A percentile compares a stretch with the other conserved stretches of the same genome.
Conservation (phyloP, 92 coral and sea anemone genomes). For the Isaurus tuberculatus region DNA sequence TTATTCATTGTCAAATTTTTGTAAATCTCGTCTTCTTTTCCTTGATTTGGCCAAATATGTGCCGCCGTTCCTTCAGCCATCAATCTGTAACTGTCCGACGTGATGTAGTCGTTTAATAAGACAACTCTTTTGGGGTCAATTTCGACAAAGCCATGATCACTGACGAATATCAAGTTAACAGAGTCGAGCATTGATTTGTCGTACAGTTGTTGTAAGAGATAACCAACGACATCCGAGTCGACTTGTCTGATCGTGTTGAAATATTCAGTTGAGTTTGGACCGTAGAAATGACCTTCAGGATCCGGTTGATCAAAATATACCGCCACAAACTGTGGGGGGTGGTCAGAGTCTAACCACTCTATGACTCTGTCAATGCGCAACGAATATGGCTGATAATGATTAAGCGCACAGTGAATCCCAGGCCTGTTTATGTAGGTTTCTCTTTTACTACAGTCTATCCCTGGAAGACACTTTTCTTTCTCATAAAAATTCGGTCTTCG, state of each 20-base stretch:
- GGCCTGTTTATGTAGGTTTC: conserved; percentile 2
- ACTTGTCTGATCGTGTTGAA: conserved; percentile 1
- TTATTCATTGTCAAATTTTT: conserved; percentile 49
- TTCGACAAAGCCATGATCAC: conserved; percentile 61
- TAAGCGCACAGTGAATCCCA: conserved; percentile 25
- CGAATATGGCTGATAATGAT: conserved; percentile 36
- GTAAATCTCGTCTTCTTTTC: conserved; percentile 59
- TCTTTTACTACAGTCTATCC: background rate
- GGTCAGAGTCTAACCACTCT: conserved; percentile 34
- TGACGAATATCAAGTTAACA: conserved; percentile 52
- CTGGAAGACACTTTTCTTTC: conserved; percentile 9
- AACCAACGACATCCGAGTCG: conserved; percentile 39
- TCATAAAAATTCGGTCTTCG: conserved; percentile 44
- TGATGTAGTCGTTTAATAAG: conserved; percentile 48
- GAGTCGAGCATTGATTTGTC: conserved; percentile 7
- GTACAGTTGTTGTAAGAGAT: conserved; percentile 37
- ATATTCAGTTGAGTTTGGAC: conserved; percentile 20
- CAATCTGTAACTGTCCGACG: conserved; percentile 41
- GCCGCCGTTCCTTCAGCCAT: conserved; percentile 35
- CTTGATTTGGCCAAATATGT: conserved; percentile 71
- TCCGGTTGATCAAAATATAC: conserved; percentile 53
- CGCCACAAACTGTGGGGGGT: conserved; percentile 45
- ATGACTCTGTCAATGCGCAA: conserved; percentile 28
- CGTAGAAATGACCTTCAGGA: conserved; percentile 30
- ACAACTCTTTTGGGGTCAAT: conserved; percentile 30